phyloP scores from a whole-genome alignment of 2,888 invertebrate genomes.

The Agrilus mali region DNA sequence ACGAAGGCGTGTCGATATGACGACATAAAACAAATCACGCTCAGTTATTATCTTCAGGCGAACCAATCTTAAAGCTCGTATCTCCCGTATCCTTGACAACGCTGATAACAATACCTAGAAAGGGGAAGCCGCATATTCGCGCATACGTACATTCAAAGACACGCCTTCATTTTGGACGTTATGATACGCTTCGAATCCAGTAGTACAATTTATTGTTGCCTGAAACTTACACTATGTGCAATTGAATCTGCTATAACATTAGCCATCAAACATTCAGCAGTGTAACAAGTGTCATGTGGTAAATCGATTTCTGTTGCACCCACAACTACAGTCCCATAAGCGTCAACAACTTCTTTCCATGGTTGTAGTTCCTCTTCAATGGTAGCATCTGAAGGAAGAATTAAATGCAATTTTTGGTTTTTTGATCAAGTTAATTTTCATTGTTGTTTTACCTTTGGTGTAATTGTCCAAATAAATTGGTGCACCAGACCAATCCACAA shows the following conservation, averaged over 20 bases:
- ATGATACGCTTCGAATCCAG: no score
- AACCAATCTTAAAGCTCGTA: no score
- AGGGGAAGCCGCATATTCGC: no score
- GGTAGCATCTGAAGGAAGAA: constrained; percentile 37
- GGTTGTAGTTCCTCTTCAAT: constrained; percentile 46
- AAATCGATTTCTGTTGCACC: constrained; percentile 48
- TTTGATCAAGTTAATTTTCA: neutral
- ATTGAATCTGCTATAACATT: constrained; percentile 61
- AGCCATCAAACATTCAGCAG: constrained; percentile 60
- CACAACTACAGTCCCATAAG: constrained; percentile 39
- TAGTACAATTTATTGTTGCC: no score
- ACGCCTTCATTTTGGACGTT: no score
- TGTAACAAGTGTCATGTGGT: constrained; percentile 40
- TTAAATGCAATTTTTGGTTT: neutral
- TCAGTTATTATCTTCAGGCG: no score
- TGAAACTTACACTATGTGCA: constrained; percentile 45
- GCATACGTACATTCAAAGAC: no score
- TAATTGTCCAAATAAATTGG: constrained; percentile 53
- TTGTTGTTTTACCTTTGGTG: constrained; percentile 43
- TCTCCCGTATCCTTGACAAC: no score
- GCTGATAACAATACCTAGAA: no score
- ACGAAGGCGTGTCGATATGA: no score
- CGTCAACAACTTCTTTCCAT: constrained; percentile 47
- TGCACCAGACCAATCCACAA: constrained; percentile 51
- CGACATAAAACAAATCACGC: no score